Conservation (phyloP, 2,797 vertebrate genomes). For the Xerus rutilus region DNA sequence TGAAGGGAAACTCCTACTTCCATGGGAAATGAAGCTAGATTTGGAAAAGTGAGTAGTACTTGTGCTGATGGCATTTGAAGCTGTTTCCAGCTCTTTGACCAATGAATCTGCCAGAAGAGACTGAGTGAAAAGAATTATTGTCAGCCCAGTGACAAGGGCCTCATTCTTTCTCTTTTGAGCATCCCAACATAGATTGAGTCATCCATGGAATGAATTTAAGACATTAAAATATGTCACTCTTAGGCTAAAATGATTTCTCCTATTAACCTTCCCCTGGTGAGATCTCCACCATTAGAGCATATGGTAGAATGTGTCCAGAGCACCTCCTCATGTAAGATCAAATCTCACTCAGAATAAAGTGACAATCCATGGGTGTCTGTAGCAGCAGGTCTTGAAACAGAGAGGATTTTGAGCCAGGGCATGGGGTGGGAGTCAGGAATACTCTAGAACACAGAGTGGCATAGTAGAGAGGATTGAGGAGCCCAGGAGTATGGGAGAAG, state of each 20-base stretch:
- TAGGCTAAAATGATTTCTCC: background rate
- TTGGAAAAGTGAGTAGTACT: conserved; percentile 54
- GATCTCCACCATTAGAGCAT: background rate
- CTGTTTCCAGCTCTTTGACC: conserved; percentile 41
- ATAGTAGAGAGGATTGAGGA: background rate
- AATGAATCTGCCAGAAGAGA: conserved; percentile 21
- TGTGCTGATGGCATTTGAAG: conserved; percentile 61
- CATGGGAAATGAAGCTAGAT: conserved; percentile 3
- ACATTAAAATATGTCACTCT: background rate
- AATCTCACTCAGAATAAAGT: background rate
- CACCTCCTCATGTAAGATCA: background rate
- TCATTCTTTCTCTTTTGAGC: conserved; percentile 60
- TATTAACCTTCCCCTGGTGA: background rate
- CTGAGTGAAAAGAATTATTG: conserved; percentile 67
- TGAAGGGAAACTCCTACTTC: conserved; percentile 27
- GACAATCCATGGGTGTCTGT: no score
- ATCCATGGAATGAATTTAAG: conserved; percentile 19
- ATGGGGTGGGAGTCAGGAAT: background rate
- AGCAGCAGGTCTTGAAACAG: background rate
- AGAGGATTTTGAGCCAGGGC: background rate
- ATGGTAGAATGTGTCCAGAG: background rate
- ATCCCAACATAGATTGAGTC: conserved; percentile 5
- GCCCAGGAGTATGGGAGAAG: no score
- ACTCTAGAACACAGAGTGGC: background rate
- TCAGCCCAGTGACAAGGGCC: conserved; percentile 14